Conservation (phyloP, 2,888 invertebrate genomes). For the Microlaimidae sp. region DNA sequence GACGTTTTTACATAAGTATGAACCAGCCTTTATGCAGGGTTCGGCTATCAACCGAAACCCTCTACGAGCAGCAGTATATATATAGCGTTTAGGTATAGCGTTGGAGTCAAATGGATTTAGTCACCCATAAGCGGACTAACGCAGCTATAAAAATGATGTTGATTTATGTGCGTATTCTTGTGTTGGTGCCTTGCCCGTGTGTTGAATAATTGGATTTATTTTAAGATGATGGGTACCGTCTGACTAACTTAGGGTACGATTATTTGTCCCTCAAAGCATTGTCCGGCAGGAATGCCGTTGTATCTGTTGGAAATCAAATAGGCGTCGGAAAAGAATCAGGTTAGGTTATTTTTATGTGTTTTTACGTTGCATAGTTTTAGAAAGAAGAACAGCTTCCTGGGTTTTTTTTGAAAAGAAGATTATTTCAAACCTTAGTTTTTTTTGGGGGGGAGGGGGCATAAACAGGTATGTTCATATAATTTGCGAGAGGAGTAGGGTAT, state of each 20-base stretch:
- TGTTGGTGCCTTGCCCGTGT: slow-evolving; percentile 10
- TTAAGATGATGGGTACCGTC: slow-evolving; percentile 79
- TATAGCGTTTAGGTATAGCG: background rate
- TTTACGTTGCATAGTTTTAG: too few species aligned
- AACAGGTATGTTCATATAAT: too few species aligned
- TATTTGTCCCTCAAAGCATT: slow-evolving; percentile 79
- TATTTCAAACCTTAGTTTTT: background rate
- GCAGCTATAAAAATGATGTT: too few species aligned
- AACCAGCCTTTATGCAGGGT: too few species aligned
- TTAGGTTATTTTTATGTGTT: slow-evolving; percentile 18
- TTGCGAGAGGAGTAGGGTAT: too few species aligned
- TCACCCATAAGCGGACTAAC: too few species aligned
- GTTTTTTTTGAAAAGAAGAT: slow-evolving; percentile 8
- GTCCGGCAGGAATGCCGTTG: slow-evolving; percentile 55
- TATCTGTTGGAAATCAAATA: slow-evolving; percentile 82
- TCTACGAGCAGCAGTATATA: too few species aligned
- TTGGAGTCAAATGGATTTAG: background rate
- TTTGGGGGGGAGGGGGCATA: background rate
- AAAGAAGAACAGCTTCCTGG: too few species aligned
- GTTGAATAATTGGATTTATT: too few species aligned
- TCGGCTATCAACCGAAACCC: too few species aligned
- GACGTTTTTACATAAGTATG: too few species aligned
- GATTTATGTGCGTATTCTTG: background rate
- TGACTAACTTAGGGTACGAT: slow-evolving; percentile 90
- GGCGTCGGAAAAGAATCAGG: slow-evolving; percentile 92